phyloP scores from a whole-genome alignment of 2,113 vertebrate species.

The Nerophis lumbriciformis region DNA sequence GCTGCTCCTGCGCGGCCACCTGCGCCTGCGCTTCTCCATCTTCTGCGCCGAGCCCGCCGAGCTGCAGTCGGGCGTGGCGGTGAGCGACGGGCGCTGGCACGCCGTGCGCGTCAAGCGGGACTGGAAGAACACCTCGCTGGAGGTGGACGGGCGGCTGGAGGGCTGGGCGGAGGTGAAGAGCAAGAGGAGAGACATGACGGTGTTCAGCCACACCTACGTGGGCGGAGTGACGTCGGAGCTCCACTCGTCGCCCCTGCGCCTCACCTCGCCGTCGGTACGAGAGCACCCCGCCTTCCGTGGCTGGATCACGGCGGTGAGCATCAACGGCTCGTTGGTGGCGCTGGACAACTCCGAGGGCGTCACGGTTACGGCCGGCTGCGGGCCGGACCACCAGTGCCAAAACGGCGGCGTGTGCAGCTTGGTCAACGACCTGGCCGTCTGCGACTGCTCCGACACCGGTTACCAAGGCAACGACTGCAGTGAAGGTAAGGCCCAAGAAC shows the following conservation, averaged over 20 bases:
- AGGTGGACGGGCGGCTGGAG: conserved; percentile 85
- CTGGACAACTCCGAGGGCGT: conserved; percentile 84
- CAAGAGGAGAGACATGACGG: conserved; percentile 95
- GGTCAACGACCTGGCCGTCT: conserved; percentile 86
- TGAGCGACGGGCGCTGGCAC: conserved; percentile 93
- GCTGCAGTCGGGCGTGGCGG: conserved; percentile 82
- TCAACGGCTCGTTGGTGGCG: conserved; percentile 76
- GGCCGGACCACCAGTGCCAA: conserved; percentile 84
- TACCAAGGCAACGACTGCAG: conserved; percentile 98
- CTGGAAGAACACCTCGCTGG: conserved; percentile 93
- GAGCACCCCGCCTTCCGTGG: conserved; percentile 87
- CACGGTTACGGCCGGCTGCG: conserved; percentile 77
- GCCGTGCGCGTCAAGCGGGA: conserved; percentile 83
- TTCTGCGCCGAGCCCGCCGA: conserved; percentile 94
- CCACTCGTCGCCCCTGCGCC: conserved; percentile 81
- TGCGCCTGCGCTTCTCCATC: conserved; percentile 96
- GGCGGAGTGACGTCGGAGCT: conserved; percentile 89
- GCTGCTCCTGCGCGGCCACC: conserved; percentile 86
- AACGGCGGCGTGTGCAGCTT: conserved; percentile 95
- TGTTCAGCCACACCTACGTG: conserved; percentile 91
- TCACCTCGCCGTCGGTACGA: conserved; percentile 83
- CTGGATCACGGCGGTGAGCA: conserved; percentile 87
- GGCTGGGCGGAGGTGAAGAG: conserved; percentile 95
- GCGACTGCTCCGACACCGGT: conserved; percentile 94
- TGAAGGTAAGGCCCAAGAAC: conserved; percentile 85